These are phyloP conservation scores for Mercenaria mercenaria DNA, from an alignment of 1,140 invertebrate species.

Conservation along the genomic window DNA sequence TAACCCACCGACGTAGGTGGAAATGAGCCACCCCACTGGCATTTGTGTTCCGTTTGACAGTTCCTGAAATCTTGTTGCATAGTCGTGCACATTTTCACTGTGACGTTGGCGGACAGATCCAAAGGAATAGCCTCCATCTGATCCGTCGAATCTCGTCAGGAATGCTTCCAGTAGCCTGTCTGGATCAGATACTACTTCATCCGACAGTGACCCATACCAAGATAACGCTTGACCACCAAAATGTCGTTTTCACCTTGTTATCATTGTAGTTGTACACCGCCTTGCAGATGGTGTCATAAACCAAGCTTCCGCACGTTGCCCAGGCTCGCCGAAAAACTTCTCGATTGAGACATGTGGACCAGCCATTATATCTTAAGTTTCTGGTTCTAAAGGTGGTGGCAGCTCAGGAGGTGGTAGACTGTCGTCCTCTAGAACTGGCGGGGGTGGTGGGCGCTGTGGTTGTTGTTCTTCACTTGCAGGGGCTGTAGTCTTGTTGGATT, in stretches of 20 bases:
- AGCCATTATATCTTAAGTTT: neutral
- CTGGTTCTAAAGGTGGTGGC: too few relatives aligned
- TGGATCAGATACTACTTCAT: too few relatives aligned
- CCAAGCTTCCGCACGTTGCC: neutral
- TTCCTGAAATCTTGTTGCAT: too few relatives aligned
- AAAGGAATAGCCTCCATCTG: neutral
- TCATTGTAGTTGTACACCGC: neutral
- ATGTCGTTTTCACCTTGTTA: neutral
- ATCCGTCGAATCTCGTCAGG: neutral
- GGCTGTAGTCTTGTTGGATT: constrained; percentile 14
- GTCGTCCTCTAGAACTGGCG: too few relatives aligned
- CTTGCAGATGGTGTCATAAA: neutral
- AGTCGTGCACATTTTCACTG: neutral
- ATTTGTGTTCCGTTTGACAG: neutral
- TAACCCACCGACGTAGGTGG: neutral
- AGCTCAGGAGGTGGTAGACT: constrained; percentile 24
- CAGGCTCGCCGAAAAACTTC: neutral
- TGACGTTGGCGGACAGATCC: neutral
- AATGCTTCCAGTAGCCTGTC: neutral
- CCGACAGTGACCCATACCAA: too few relatives aligned
- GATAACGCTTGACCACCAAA: neutral
- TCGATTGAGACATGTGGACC: constrained; percentile 1
- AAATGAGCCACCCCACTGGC: too few relatives aligned
- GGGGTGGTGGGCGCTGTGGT: too few relatives aligned
- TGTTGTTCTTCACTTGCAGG: constrained; percentile 35